These are phyloP conservation scores for Holacanthella duospinosa DNA, from an alignment of 2,888 invertebrate genomes.

Conservation along the genomic window DNA sequence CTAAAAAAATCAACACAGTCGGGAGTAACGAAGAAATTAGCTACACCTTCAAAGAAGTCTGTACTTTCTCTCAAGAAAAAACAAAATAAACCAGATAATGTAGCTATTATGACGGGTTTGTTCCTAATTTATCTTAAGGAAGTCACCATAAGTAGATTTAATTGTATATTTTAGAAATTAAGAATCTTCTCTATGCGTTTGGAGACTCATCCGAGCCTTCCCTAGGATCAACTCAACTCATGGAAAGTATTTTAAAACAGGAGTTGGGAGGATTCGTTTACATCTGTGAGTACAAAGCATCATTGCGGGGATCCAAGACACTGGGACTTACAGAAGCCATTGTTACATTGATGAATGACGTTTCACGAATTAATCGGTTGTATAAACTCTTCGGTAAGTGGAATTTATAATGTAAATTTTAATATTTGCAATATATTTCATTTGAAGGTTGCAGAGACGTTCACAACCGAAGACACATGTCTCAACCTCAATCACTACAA, in stretches of 20 bases:
- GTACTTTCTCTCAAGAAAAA: too few species aligned
- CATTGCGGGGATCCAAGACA: conserved; percentile 47
- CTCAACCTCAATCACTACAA: not conserved
- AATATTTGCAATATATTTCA: not conserved
- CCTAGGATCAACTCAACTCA: conserved; percentile 66
- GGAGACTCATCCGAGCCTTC: conserved; percentile 77
- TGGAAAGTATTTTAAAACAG: conserved; percentile 71
- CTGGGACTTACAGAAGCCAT: conserved; percentile 60
- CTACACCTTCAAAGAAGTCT: too few species aligned
- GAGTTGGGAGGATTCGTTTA: conserved; percentile 68
- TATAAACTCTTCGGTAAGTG: conserved; percentile 55
- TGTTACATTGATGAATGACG: conserved; percentile 71
- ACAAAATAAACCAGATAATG: too few species aligned
- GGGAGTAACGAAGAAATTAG: too few species aligned
- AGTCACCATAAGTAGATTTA: too few species aligned
- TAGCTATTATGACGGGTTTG: too few species aligned
- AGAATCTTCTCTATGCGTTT: conserved; percentile 84
- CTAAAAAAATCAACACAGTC: too few species aligned
- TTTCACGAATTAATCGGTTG: conserved; percentile 61
- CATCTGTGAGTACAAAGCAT: conserved; percentile 60
- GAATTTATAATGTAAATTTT: not conserved
- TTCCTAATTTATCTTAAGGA: too few species aligned
- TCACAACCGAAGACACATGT: not conserved
- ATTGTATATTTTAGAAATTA: conserved; percentile 66
- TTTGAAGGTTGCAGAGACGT: not conserved